Percentiles rank a stretch among this genome's conserved stretches.
These are phyloP conservation scores for Silurus meridionalis DNA, from an alignment of 2,113 vertebrate genomes.

Conservation along the genomic window DNA sequence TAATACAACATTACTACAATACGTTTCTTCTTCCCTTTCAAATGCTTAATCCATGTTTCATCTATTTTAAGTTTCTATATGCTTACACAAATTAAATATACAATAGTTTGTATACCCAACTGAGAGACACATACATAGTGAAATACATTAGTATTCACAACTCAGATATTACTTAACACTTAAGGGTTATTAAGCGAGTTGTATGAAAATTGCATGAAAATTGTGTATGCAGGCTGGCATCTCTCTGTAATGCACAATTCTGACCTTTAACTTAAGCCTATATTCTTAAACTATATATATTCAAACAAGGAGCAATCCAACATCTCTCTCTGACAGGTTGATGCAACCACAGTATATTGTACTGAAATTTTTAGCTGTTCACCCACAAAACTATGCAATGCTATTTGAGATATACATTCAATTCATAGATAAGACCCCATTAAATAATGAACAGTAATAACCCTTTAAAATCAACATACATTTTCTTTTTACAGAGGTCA, in stretches of 20 bases:
- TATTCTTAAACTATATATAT: not conserved
- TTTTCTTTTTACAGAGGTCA: too few species aligned
- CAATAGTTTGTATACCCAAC: not conserved
- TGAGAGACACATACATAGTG: not conserved
- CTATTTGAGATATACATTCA: not conserved
- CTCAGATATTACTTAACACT: not conserved
- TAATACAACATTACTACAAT: not conserved
- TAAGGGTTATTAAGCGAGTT: not conserved
- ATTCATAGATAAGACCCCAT: not conserved
- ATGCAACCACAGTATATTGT: not conserved
- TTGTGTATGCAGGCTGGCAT: not conserved
- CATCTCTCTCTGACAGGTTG: not conserved
- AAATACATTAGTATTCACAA: not conserved
- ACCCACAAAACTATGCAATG: not conserved
- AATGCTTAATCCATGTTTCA: not conserved
- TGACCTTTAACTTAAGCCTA: not conserved
- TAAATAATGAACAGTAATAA: not conserved
- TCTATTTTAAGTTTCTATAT: not conserved
- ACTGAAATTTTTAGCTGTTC: not conserved
- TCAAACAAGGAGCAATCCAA: not conserved
- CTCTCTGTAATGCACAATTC: not conserved
- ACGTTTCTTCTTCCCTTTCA: not conserved
- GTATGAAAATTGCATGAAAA: not conserved
- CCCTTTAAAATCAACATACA: not conserved
- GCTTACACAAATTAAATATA: not conserved